Conservation (phyloP, 2,888 invertebrate genomes). For the Colletes collaris region DNA sequence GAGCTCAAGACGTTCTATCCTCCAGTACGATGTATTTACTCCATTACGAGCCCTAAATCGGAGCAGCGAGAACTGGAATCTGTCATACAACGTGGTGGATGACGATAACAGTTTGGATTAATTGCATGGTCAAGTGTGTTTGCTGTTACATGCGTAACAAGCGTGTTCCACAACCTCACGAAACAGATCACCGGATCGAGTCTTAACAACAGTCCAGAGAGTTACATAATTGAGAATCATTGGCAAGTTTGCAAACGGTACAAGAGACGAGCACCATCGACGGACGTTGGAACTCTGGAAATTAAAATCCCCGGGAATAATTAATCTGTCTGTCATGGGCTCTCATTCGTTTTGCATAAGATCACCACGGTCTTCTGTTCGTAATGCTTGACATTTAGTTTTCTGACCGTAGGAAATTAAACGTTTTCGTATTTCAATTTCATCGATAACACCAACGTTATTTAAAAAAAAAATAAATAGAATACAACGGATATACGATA, state of each 20-base stretch:
- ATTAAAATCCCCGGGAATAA: slow-evolving; percentile 7
- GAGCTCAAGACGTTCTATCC: not conserved
- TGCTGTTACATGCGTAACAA: slow-evolving; percentile 50
- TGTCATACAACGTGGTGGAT: slow-evolving; percentile 44
- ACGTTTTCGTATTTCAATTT: no score
- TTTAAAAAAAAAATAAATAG: no score
- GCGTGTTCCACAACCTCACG: slow-evolving; percentile 37
- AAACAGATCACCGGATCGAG: slow-evolving; percentile 40
- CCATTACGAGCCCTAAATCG: slow-evolving; percentile 36
- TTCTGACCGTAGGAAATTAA: not conserved
- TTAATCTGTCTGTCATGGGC: not conserved
- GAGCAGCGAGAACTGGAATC: slow-evolving; percentile 24
- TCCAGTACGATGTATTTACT: slow-evolving; percentile 13
- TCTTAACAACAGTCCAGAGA: slow-evolving; percentile 18
- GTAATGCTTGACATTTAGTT: no score
- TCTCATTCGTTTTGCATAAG: not conserved
- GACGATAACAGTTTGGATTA: slow-evolving; percentile 53
- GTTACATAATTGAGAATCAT: slow-evolving; percentile 34
- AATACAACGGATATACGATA: no score
- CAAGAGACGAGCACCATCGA: not conserved
- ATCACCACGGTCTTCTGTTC: not conserved
- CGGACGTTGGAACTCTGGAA: not conserved
- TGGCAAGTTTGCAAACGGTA: slow-evolving; percentile 6
- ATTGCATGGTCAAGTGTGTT: slow-evolving; percentile 50
- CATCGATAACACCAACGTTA: no score